Conservation (phyloP, 2,113 vertebrate species). For the Agapornis roseicollis region DNA sequence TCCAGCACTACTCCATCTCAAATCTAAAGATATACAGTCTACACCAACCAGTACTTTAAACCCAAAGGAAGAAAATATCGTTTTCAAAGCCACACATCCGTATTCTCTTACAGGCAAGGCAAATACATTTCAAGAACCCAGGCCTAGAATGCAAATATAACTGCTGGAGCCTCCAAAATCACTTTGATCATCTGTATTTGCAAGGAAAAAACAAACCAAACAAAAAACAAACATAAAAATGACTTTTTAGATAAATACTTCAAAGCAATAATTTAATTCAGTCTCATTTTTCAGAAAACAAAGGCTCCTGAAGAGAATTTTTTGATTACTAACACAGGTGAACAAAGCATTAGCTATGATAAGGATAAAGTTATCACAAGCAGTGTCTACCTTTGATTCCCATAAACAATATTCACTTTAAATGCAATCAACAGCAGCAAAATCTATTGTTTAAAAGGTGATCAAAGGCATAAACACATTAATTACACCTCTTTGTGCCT, state of each 20-base stretch:
- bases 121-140: not conserved
- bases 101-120: not conserved
- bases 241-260: not conserved
- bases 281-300: not conserved
- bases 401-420: not conserved
- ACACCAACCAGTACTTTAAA: not conserved
- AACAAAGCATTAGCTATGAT: not conserved
- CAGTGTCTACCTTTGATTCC: not conserved
- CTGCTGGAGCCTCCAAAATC: not conserved
- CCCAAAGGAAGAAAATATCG: not conserved
- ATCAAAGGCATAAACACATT: not conserved
- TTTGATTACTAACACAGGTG: not conserved
- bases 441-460: not conserved
- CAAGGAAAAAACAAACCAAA: not conserved
- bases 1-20: not conserved
- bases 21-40: not conserved
- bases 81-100: not conserved
- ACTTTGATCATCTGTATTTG: not conserved
- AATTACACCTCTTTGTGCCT: not conserved
- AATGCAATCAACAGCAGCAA: not conserved
- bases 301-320: fast-evolving
- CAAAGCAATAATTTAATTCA: not conserved
- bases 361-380: not conserved
- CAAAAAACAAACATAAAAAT: not conserved
- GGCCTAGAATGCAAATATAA: not conserved